phyloP scores from a whole-genome alignment of 2,113 vertebrate genomes.

The Pachyramphus minor region DNA sequence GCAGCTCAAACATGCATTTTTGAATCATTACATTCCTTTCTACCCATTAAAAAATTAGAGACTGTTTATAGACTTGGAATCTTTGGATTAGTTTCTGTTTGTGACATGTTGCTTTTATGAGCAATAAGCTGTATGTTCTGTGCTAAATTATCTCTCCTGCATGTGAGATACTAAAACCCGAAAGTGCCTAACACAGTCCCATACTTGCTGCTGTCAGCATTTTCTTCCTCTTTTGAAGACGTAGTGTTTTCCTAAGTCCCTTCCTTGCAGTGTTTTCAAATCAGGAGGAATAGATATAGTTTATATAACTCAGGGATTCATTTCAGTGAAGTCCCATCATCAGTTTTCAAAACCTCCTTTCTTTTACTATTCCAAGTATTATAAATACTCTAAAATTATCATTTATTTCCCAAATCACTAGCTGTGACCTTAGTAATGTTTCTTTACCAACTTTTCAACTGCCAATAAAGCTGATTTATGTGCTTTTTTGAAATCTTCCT shows the following conservation, averaged over 20 bases:
- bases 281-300: conserved; percentile 16
- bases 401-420: conserved; percentile 56
- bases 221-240: not conserved
- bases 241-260: not conserved
- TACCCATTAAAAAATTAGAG: not conserved
- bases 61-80: not conserved
- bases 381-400: conserved; percentile 44
- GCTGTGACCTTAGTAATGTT: conserved; percentile 12
- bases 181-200: not conserved
- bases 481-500: conserved; percentile 2
- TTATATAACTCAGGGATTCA: conserved; percentile 25
- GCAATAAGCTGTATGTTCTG: not conserved
- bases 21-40: not conserved
- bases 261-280: conserved; percentile 17
- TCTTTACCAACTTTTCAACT: conserved; percentile 51
- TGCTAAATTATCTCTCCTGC: not conserved
- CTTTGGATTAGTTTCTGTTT: not conserved
- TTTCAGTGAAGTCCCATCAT: conserved; percentile 54
- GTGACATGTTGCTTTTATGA: not conserved
- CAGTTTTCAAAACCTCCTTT: conserved; percentile 57
- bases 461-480: conserved; percentile 44
- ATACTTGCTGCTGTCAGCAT: conserved; percentile 26
- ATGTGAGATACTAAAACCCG: not conserved
- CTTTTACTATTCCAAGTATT: conserved; percentile 57
- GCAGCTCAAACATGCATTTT: not conserved